Evolutionary conservation across 2,113 vertebrate genomes (phyloP).

Genomic region (Siphamia tubifer): DNA sequence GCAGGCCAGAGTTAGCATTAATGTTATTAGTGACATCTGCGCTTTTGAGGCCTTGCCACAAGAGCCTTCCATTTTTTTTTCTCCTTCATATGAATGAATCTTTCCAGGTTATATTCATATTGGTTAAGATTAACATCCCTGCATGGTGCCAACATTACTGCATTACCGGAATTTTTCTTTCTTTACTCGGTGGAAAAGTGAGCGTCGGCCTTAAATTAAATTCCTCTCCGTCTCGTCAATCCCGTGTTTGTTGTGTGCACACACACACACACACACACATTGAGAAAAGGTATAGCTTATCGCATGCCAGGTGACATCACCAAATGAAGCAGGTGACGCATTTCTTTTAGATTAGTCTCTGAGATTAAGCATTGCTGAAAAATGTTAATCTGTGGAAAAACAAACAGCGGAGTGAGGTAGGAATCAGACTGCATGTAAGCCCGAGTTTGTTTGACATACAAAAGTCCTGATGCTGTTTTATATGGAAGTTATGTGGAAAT

Average conservation of each 20-base stretch:
- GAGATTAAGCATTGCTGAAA: constrained; percentile 40
- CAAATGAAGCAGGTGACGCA: constrained; percentile 38
- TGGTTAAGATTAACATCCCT: background rate
- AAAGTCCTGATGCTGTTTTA: constrained; percentile 15
- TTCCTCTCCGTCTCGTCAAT: no score
- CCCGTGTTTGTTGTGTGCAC: constrained; percentile 42
- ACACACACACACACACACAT: no score
- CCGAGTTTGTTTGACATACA: constrained; percentile 40
- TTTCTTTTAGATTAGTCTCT: constrained; percentile 30
- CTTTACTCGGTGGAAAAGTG: background rate
- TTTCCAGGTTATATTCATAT: no score
- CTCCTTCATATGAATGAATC: no score
- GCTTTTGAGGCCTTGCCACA: background rate
- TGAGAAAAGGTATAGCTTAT: constrained; percentile 5
- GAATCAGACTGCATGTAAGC: background rate
- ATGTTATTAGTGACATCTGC: background rate
- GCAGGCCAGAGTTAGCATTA: no score
- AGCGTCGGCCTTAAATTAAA: background rate
- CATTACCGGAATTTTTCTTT: no score
- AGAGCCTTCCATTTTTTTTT: no score
- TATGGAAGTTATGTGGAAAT: background rate
- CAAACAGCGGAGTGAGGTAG: constrained; percentile 31
- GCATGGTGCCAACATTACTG: no score
- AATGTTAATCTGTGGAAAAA: constrained; percentile 61
- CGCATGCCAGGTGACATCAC: constrained; percentile 18